phyloP scores from a whole-genome alignment of 1,140 invertebrate genomes.

The Drosophila navojoa region DNA sequence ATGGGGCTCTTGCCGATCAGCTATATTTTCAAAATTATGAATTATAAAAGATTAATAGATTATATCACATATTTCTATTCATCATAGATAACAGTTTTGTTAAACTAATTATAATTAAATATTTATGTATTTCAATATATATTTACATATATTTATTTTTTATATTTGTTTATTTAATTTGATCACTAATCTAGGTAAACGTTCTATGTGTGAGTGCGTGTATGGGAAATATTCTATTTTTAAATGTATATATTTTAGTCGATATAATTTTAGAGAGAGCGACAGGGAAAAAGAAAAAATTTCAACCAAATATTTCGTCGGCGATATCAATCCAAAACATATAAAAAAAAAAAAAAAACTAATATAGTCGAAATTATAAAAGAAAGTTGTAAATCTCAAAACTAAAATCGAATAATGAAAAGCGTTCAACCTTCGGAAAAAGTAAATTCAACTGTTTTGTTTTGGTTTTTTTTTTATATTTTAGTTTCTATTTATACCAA shows the following conservation, averaged over 20 bases:
- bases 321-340: constrained; percentile 2
- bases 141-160: too few species aligned
- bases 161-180: constrained; percentile 21
- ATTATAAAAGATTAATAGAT: too few species aligned
- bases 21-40: neutral
- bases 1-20: constrained; percentile 5
- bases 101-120: too few species aligned
- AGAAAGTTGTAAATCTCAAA: neutral
- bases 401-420: neutral
- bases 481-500: constrained; percentile 30
- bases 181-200: constrained; percentile 32
- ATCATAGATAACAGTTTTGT: too few species aligned
- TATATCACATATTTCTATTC: too few species aligned
- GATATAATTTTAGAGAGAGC: constrained; percentile 37
- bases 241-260: constrained; percentile 43
- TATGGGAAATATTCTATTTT: constrained; percentile 40
- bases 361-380: neutral
- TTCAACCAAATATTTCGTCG: constrained; percentile 14
- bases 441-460: neutral
- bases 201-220: neutral
- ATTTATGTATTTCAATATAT: too few species aligned
- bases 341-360: neutral
- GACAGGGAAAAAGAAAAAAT: constrained; percentile 10
- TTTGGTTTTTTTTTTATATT: neutral
- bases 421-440: neutral